These are phyloP conservation scores for Tenualosa thibaudeaui DNA, from an alignment of 2,797 vertebrate species.

Conservation along the genomic window DNA sequence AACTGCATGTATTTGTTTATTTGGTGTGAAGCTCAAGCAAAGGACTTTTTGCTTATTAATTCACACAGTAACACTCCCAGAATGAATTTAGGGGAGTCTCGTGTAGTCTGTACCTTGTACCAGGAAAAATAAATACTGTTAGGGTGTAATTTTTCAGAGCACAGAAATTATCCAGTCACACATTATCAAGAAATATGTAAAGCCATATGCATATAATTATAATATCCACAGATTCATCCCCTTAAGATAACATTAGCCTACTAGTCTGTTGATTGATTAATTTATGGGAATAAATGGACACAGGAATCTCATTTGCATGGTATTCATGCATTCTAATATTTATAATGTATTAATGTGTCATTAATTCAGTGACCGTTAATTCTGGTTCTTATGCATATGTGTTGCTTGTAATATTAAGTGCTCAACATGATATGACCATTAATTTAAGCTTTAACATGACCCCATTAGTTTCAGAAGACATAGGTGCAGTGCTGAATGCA, in stretches of 20 bases:
- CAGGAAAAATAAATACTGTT: not conserved
- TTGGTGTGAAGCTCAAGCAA: not conserved
- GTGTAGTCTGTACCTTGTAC: not conserved
- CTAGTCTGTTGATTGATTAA: not conserved
- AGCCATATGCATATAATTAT: conserved; percentile 11
- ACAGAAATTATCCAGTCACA: not conserved
- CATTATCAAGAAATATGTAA: not conserved
- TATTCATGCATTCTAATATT: not conserved
- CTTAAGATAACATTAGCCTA: not conserved
- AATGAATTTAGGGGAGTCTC: not conserved
- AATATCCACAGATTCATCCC: not conserved
- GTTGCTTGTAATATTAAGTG: not conserved
- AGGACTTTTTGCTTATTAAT: not conserved
- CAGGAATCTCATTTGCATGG: conserved; percentile 7
- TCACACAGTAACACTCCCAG: not conserved
- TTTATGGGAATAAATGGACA: not conserved
- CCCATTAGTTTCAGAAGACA: not conserved
- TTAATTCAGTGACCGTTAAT: not conserved
- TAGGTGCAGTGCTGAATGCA: not conserved
- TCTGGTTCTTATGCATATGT: not conserved
- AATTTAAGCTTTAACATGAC: not conserved
- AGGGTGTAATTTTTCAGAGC: not conserved
- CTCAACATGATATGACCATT: not conserved
- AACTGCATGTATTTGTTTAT: not conserved
- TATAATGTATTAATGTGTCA: not conserved